Conservation (phyloP, 2,113 vertebrate species). For the Campylomormyrus tamandua region DNA sequence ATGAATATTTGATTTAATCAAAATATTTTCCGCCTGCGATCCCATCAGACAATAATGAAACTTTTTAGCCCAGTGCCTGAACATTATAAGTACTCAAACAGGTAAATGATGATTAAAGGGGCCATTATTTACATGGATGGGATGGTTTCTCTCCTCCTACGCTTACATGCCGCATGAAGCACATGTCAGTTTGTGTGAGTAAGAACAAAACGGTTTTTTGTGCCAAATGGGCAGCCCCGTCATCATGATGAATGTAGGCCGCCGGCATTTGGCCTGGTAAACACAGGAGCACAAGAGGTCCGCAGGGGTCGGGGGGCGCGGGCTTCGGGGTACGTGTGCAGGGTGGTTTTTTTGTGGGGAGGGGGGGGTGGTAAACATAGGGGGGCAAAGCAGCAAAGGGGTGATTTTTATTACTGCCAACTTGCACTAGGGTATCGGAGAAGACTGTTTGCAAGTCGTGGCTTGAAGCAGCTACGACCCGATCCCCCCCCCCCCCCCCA, state of each 20-base stretch:
- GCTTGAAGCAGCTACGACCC: conserved; percentile 27
- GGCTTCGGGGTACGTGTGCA: not conserved
- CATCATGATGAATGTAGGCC: not conserved
- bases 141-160: not conserved
- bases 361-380: not conserved
- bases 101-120: not conserved
- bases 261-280: not conserved
- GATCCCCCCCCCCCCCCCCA: conserved; percentile 37
- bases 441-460: not conserved
- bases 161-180: not conserved
- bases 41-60: not conserved
- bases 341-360: not conserved
- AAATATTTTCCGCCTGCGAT: not conserved
- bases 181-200: not conserved
- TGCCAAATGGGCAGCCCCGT: not conserved
- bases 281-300: not conserved
- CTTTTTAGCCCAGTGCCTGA: not conserved
- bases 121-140: not conserved
- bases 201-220: not conserved
- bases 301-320: not conserved
- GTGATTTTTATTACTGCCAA: not conserved
- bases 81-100: not conserved
- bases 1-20: not conserved
- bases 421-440: not conserved
- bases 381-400: not conserved